Conservation (phyloP, 2,888 invertebrate genomes). For the Drosophila helvetica region DNA sequence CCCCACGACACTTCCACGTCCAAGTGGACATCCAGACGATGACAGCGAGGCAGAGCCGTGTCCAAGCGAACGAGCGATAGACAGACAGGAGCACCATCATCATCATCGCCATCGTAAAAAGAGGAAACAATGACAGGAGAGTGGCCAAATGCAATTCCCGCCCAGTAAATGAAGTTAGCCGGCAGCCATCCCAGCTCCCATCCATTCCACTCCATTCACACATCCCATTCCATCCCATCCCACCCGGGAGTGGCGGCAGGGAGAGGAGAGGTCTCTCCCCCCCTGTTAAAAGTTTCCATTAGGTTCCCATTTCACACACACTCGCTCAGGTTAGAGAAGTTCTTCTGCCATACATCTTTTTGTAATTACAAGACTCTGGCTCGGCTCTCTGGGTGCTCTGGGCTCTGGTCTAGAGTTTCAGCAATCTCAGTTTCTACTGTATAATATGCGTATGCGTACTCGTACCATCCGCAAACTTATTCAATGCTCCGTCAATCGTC, state of each 20-base stretch:
- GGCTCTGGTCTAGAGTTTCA: constrained; percentile 2
- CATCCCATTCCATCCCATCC: not conserved
- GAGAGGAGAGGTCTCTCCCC: not conserved
- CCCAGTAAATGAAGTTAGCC: constrained; percentile 33
- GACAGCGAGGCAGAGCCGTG: constrained; percentile 16
- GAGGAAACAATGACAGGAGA: constrained; percentile 25
- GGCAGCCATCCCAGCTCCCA: constrained; percentile 33
- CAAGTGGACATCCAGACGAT: constrained; percentile 11
- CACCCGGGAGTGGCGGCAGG: not conserved
- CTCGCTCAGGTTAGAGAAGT: not conserved
- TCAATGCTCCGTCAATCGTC: constrained; percentile 80
- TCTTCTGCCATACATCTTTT: constrained; percentile 1
- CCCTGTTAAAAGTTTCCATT: constrained; percentile 27
- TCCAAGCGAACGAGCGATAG: constrained; percentile 35
- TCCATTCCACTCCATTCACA: not conserved
- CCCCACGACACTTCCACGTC: not conserved
- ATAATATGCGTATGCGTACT: constrained; percentile 49
- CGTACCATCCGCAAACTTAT: constrained; percentile 57
- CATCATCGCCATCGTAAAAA: not conserved
- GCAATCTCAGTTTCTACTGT: constrained; percentile 8
- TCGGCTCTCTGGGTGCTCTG: constrained; percentile 7
- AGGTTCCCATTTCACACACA: constrained; percentile 16
- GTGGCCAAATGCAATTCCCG: constrained; percentile 38
- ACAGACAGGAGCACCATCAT: constrained; percentile 9
- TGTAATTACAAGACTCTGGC: constrained; percentile 17